Evolutionary conservation across 1,140 invertebrate genomes (phyloP), one percentile per base, ranked within the genome.

Genomic region (Drosophila quadrilineata): DNA sequence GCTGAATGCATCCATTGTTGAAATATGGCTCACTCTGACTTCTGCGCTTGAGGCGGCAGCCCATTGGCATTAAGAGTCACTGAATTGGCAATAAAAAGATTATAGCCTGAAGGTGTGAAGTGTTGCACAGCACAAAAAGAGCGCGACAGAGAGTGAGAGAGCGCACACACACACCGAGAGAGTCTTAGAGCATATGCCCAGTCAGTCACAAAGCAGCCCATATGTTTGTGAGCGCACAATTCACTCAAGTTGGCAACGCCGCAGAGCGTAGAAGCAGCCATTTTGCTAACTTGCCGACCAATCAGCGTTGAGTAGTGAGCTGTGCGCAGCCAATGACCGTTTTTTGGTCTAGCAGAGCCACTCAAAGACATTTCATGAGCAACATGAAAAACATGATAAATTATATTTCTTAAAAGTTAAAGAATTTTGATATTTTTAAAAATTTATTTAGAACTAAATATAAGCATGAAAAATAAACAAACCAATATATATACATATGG

Each of bases 1-100:
- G n/a, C 22, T 40, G 17, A 14, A 16, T 28, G 33, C 29, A 29
- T 40, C 29, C 16, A 53, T 58, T 77, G 73, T 69, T 76, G 60
- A 2, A 26, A 43, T 14, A 43, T 21, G 40, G 22, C 40, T 43
- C 17, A 22, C 40, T 43, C 40, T 77, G 77, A 84, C 77, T 84
- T 71, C 52, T 50, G 41, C 38, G 77, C 77, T 70, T 70, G 65
- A 59, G 62, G 65, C 70, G 57, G 71, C 63, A 46, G 31, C 33
- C 41, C 54, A 53, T 59, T 49, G 45, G 43, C 67, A 67, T 71
- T 67, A 85, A 87, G 75, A 88, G 70, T 70, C 72, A 88, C 72
- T 88, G 65, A 88, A 88, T 75, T 80, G 77, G 77, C 75, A 88
- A 88, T 88, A 88, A 88, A 88, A 85, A 88, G 75, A 88, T 87